Evolutionary conservation across 2,797 vertebrate genomes (phyloP).

Genomic region (Mus spretus): DNA sequence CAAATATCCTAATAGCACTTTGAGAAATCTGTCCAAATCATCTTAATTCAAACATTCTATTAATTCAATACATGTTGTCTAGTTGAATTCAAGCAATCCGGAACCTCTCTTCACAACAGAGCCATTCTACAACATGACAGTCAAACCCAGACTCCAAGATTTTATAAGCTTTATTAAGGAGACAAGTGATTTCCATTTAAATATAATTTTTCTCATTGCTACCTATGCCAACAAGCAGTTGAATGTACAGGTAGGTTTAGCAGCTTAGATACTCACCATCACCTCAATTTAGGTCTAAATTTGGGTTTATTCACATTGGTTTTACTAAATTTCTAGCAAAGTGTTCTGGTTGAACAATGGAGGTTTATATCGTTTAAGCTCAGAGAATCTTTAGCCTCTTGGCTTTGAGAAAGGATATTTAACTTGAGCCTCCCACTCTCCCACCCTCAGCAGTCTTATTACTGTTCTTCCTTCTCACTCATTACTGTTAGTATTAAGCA

Average conservation of each 20-base stretch:
- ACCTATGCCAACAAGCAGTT: not conserved
- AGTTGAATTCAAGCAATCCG: not conserved
- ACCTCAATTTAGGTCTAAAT: not conserved
- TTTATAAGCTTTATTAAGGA: not conserved
- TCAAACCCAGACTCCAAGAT: not conserved
- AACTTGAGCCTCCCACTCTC: not conserved
- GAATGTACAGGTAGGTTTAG: not conserved
- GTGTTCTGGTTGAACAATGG: not conserved
- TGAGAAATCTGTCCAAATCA: constrained; percentile 92
- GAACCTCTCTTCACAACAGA: not conserved
- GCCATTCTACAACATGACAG: not conserved
- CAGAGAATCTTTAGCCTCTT: not conserved
- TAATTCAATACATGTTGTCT: constrained; percentile 72
- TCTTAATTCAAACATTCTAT: constrained; percentile 93
- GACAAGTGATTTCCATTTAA: not conserved
- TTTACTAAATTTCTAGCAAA: not conserved
- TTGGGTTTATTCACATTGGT: not conserved
- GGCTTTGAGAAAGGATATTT: not conserved
- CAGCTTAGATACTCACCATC: not conserved
- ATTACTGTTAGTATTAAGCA: not conserved
- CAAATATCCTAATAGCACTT: constrained; percentile 96
- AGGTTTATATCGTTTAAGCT: not conserved
- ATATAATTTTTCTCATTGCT: not conserved
- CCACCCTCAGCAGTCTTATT: not conserved
- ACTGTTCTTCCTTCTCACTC: not conserved